A percentile compares a stretch with the other conserved stretches of the same genome.
phyloP scores from a whole-genome alignment of 37 sponge, comb jelly and placozoan genomes.

The Oopsacas minuta region DNA sequence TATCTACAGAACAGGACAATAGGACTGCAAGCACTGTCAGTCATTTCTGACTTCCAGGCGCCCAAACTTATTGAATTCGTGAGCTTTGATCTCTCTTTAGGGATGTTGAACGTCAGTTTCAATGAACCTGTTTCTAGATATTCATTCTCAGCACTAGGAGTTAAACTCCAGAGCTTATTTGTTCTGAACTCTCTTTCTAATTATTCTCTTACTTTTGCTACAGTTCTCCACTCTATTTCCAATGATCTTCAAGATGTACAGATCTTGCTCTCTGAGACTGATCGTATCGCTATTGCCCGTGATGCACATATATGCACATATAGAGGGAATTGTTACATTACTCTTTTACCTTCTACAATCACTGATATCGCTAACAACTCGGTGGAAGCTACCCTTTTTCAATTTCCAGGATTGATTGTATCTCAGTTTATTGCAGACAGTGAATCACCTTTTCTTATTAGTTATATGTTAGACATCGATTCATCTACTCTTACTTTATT shows the following conservation, averaged over 20 bases:
- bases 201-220: background rate
- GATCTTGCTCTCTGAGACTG: conserved; percentile 38
- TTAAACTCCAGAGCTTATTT: background rate
- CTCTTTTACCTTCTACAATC: conserved; percentile 23
- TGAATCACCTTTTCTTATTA: conserved; percentile 35
- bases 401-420: conserved; percentile 30
- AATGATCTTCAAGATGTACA: background rate
- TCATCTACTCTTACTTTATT: conserved; percentile 26
- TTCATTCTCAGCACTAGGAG: background rate
- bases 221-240: background rate
- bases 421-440: conserved; percentile 37
- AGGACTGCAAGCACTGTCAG: background rate
- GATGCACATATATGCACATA: conserved; percentile 57
- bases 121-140: background rate
- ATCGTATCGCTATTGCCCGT: conserved; percentile 40
- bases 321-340: conserved; percentile 59
- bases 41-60: background rate
- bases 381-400: conserved; percentile 14
- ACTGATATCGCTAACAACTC: conserved; percentile 55
- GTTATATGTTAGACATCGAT: conserved; percentile 60
- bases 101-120: background rate
- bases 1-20: background rate
- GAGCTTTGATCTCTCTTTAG: background rate
- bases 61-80: conserved; percentile 7
- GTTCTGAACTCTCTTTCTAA: background rate